Evolutionary conservation across 2,888 invertebrate species (phyloP).

Genomic region (Synergus laeviventris): DNA sequence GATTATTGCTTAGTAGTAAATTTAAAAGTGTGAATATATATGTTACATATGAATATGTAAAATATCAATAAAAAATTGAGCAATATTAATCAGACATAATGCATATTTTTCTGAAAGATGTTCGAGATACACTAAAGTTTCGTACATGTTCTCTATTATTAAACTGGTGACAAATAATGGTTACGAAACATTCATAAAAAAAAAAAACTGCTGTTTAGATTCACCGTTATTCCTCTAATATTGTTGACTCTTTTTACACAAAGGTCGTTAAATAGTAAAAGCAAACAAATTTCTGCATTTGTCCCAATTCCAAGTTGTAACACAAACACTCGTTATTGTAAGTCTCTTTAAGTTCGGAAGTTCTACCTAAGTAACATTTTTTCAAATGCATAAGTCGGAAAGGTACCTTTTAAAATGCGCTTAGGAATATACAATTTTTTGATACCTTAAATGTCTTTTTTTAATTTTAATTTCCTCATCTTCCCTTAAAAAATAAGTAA

Average conservation of each 20-base stretch:
- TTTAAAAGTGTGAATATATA: neutral
- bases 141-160: neutral
- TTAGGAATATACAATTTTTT: conserved; percentile 33
- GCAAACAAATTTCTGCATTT: neutral
- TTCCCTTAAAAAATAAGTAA: neutral
- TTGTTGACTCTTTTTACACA: conserved; percentile 12
- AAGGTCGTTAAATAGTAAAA: neutral
- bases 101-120: neutral
- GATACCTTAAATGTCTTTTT: conserved; percentile 12
- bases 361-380: neutral
- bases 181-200: neutral
- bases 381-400: conserved; percentile 16
- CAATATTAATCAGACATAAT: neutral
- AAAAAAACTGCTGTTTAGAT: neutral
- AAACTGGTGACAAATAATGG: neutral
- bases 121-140: neutral
- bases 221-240: conserved; percentile 16
- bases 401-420: conserved; percentile 9
- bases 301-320: neutral
- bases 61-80: neutral
- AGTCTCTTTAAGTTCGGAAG: neutral
- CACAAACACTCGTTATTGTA: conserved; percentile 13
- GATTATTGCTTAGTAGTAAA: neutral
- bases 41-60: neutral
- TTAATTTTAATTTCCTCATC: conserved; percentile 4